Conservation (phyloP, 2,797 vertebrate genomes). For the Coccyzus lansbergi region DNA sequence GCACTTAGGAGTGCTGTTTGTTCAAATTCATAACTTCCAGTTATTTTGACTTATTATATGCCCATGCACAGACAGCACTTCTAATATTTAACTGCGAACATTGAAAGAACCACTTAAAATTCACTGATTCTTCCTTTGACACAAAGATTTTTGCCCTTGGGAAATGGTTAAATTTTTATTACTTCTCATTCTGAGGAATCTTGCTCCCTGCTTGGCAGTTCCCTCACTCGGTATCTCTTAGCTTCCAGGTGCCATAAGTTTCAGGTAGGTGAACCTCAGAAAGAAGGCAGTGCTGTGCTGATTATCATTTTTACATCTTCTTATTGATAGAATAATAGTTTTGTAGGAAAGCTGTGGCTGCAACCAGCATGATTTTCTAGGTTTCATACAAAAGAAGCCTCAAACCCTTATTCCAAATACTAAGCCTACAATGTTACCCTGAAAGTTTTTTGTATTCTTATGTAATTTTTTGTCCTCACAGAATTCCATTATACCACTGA, state of each 20-base stretch:
- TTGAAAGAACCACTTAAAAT: not conserved
- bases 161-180: not conserved
- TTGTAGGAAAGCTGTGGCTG: not conserved
- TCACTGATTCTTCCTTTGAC: not conserved
- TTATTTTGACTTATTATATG: not conserved
- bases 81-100: not conserved
- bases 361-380: not conserved
- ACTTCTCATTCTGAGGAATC: not conserved
- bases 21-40: not conserved
- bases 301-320: not conserved
- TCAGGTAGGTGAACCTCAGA: not conserved
- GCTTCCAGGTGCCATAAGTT: too few species aligned
- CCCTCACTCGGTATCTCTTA: not conserved
- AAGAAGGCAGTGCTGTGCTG: not conserved
- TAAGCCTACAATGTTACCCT: not conserved
- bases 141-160: not conserved
- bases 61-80: not conserved
- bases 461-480: not conserved
- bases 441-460: not conserved
- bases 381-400: not conserved
- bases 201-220: not conserved
- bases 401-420: not conserved
- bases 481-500: not conserved
- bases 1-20: not conserved
- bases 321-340: not conserved